phyloP scores from a whole-genome alignment of 1,140 invertebrate species.

The Saccostrea cuccullata region DNA sequence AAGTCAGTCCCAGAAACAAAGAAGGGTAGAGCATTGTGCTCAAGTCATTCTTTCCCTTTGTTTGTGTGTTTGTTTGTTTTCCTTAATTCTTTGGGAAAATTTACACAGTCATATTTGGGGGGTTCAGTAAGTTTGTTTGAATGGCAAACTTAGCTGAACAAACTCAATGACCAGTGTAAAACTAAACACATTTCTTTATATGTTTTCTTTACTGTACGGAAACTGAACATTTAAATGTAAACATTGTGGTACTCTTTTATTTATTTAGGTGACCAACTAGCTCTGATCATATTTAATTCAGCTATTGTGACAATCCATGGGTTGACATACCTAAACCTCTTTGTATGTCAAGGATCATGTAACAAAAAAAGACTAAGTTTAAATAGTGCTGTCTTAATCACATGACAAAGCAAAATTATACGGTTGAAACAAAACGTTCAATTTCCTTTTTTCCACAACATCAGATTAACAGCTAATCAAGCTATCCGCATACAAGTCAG shows the following conservation, averaged over 20 bases:
- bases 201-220: not conserved
- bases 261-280: not conserved
- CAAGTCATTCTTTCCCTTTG: not conserved
- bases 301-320: not conserved
- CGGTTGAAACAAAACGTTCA: not conserved
- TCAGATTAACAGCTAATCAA: not conserved
- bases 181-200: not conserved
- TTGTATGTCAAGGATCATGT: not conserved
- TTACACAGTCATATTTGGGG: not conserved
- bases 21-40: not conserved
- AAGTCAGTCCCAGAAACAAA: too few species aligned
- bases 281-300: not conserved
- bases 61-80: slow-evolving; percentile 26
- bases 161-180: not conserved
- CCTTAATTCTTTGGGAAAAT: not conserved
- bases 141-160: not conserved
- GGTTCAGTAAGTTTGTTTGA: not conserved
- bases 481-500: not conserved
- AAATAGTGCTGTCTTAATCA: not conserved
- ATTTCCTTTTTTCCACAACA: not conserved
- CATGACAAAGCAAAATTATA: not conserved
- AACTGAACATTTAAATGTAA: slow-evolving; percentile 17
- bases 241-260: slow-evolving; percentile 27
- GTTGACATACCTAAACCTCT: not conserved
- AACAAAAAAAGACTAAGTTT: not conserved